Conservation (phyloP, 2,888 invertebrate genomes). For the Stramonita haemastoma region DNA sequence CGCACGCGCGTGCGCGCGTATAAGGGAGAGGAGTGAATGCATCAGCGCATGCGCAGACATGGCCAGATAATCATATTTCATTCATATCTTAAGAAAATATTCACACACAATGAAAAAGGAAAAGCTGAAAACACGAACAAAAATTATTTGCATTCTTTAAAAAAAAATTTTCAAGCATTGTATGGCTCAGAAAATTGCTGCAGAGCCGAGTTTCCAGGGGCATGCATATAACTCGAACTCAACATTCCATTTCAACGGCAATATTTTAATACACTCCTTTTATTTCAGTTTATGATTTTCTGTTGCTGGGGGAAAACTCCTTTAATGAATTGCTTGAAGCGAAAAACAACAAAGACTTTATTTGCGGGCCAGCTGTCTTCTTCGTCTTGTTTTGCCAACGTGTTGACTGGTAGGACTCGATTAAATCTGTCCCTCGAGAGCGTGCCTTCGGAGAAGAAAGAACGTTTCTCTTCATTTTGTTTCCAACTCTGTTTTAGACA, state of each 20-base stretch:
- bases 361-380: constrained; percentile 13
- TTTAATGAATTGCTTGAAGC: constrained; percentile 13
- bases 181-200: not conserved
- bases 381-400: not conserved
- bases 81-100: not conserved
- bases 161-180: too few relatives aligned
- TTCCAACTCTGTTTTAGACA: constrained; percentile 26
- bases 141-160: too few relatives aligned
- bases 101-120: not conserved
- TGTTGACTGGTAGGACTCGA: not conserved
- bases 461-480: constrained; percentile 33
- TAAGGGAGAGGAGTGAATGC: not conserved
- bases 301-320: not conserved
- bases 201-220: not conserved
- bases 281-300: not conserved
- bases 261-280: not conserved
- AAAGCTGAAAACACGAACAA: not conserved
- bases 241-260: not conserved
- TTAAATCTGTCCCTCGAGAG: not conserved
- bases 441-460: not conserved
- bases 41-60: too few relatives aligned
- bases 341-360: constrained; percentile 25
- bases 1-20: not conserved
- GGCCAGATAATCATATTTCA: too few relatives aligned
- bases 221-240: not conserved